Conservation (phyloP, 2,113 vertebrate species). For the Epinephelus cyanopodus region DNA sequence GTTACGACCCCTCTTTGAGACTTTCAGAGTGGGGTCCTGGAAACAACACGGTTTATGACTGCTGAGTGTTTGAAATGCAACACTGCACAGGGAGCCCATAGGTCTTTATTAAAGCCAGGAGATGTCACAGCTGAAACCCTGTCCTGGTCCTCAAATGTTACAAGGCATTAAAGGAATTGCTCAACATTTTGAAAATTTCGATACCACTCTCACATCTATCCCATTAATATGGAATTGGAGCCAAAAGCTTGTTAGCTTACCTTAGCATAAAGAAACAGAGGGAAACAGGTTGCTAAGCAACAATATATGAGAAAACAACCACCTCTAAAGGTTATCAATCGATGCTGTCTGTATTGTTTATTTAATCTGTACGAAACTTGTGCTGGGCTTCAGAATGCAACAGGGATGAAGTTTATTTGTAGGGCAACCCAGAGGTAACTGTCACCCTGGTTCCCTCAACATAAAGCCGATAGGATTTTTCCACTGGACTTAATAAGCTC, state of each 20-base stretch:
- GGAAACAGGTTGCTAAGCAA: not conserved
- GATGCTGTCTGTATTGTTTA: not conserved
- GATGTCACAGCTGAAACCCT: conserved; percentile 16
- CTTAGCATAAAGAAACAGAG: not conserved
- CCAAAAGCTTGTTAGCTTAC: not conserved
- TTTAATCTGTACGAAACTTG: not conserved
- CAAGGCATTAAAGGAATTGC: not conserved
- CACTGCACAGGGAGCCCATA: conserved; percentile 11
- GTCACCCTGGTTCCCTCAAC: too few species aligned
- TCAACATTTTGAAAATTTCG: not conserved
- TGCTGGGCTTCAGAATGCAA: not conserved
- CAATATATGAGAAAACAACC: too few species aligned
- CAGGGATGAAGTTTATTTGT: too few species aligned
- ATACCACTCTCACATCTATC: not conserved
- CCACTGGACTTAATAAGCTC: too few species aligned
- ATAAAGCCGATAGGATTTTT: too few species aligned
- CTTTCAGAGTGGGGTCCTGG: conserved; percentile 29
- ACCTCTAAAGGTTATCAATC: not conserved
- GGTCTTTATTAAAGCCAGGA: conserved; percentile 16
- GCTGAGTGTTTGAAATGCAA: conserved; percentile 60
- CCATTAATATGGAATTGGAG: not conserved
- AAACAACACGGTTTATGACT: conserved; percentile 44
- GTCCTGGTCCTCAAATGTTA: conserved; percentile 6
- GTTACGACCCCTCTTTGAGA: conserved; percentile 49
- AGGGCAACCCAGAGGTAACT: too few species aligned